phyloP scores from a whole-genome alignment of 2,113 vertebrate genomes.

The Penelope pileata region DNA sequence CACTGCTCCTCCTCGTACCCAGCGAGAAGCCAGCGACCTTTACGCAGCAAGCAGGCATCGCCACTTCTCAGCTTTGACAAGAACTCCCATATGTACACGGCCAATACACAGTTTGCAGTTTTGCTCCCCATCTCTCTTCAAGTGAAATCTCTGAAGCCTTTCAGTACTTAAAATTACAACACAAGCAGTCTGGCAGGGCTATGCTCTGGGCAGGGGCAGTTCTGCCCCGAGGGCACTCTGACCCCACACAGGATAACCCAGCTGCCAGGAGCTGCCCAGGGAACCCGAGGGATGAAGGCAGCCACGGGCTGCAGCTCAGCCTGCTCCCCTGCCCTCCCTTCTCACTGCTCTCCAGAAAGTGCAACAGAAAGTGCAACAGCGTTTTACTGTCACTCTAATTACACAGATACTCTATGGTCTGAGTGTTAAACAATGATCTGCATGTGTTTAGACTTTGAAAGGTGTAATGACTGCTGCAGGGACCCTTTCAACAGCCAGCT shows the following conservation, averaged over 20 bases:
- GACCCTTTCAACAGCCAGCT: background rate
- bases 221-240: background rate
- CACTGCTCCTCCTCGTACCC: background rate
- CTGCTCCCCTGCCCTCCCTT: background rate
- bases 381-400: background rate
- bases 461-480: background rate
- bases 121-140: background rate
- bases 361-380: no score
- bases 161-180: background rate
- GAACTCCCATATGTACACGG: fast-evolving
- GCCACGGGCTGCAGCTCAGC: background rate
- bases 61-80: background rate
- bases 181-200: background rate
- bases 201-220: no score
- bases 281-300: background rate
- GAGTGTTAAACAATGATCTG: background rate
- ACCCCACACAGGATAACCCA: background rate
- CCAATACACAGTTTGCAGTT: background rate
- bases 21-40: background rate
- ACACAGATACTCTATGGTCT: background rate
- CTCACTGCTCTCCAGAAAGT: background rate
- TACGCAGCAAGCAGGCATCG: background rate
- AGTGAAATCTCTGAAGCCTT: background rate
- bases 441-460: background rate
- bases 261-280: background rate